phyloP scores from a whole-genome alignment of 1,140 invertebrate genomes.

The Contarinia nasturtii region DNA sequence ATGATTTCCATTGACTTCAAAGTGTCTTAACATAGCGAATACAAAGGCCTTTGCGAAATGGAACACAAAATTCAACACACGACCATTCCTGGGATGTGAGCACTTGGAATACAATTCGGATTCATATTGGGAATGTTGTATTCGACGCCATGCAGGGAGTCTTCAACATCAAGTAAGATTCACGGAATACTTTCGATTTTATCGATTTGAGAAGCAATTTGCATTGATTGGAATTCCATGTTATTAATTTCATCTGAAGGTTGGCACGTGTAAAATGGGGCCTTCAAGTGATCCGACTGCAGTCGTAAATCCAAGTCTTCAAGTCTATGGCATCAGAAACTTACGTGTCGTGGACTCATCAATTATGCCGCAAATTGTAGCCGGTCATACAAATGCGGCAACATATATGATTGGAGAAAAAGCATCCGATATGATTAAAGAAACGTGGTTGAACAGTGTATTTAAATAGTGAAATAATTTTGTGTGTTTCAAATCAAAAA shows the following conservation, averaged over 20 bases:
- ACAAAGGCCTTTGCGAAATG: conserved; percentile 38
- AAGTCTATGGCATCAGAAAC: conserved; percentile 43
- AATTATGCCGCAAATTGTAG: conserved; percentile 41
- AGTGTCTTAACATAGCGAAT: conserved; percentile 37
- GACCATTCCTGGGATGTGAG: conserved; percentile 46
- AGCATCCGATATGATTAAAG: conserved; percentile 37
- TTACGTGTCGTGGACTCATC: conserved; percentile 56
- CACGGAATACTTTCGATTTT: no score
- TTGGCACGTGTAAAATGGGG: conserved; percentile 64
- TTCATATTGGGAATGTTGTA: conserved; percentile 53
- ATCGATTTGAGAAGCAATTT: no score
- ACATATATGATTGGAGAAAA: conserved; percentile 44
- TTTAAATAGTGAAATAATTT: background rate
- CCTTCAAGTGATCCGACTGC: conserved; percentile 37
- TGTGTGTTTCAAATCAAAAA: background rate
- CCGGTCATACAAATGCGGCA: conserved; percentile 38
- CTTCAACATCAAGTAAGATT: conserved; percentile 47
- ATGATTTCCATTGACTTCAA: conserved; percentile 6
- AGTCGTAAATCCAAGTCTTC: conserved; percentile 54
- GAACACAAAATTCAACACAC: conserved; percentile 37
- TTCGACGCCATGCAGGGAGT: conserved; percentile 44
- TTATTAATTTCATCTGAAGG: no score
- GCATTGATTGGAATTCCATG: no score
- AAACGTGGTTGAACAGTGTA: conserved; percentile 24
- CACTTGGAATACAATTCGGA: conserved; percentile 35